phyloP scores from a whole-genome alignment of 2,797 vertebrate species.

The Lacerta viridis region DNA sequence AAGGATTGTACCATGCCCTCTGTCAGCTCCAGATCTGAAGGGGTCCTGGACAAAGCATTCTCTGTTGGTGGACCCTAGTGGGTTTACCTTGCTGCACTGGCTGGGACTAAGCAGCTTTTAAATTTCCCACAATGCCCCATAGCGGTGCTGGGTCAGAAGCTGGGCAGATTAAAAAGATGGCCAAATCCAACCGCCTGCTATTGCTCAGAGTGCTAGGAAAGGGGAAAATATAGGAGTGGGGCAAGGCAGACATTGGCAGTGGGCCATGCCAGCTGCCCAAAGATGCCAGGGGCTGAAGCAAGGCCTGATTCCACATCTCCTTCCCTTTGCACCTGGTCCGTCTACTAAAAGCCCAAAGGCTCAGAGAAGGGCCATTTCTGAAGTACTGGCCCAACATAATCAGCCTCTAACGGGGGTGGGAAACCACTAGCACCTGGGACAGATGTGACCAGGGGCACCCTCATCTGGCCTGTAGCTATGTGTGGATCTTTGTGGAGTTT shows the following conservation, averaged over 20 bases:
- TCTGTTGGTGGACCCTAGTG: neutral
- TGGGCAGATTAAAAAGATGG: neutral
- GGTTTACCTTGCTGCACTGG: neutral
- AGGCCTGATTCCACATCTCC: neutral
- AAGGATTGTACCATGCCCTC: neutral
- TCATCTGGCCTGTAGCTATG: too few species aligned
- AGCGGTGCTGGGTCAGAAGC: too few species aligned
- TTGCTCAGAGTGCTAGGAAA: neutral
- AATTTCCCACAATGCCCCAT: too few species aligned
- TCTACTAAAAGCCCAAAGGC: neutral
- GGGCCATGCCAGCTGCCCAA: neutral
- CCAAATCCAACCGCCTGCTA: neutral
- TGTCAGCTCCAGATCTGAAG: neutral
- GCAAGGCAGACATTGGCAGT: neutral
- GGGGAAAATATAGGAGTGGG: neutral
- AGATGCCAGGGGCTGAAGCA: neutral
- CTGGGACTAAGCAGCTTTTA: neutral
- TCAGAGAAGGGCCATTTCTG: neutral
- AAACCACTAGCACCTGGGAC: too few species aligned
- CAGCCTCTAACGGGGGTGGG: neutral
- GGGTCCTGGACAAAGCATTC: neutral
- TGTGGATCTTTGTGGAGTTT: too few species aligned
- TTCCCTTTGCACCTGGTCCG: neutral
- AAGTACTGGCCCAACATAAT: neutral
- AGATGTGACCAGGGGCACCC: too few species aligned